These are phyloP conservation scores for Hippocampus kuda DNA, from an alignment of 2,797 vertebrate species.

Conservation along the genomic window DNA sequence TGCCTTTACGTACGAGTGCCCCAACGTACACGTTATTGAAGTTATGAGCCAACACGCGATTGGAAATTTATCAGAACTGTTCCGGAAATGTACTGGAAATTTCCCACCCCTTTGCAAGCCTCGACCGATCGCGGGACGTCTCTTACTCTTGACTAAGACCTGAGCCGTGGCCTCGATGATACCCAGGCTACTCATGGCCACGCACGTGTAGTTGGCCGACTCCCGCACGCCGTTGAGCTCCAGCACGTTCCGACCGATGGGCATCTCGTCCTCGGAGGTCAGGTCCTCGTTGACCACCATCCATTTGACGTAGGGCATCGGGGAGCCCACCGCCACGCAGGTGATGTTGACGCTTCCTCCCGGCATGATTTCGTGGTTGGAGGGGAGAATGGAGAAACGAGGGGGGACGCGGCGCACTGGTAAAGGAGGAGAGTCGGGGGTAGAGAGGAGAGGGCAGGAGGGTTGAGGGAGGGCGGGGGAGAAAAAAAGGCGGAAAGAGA, in stretches of 20 bases:
- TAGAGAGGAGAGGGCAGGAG: conserved; percentile 20
- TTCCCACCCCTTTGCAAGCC: background rate
- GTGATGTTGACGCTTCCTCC: conserved; percentile 96
- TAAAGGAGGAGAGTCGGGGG: conserved; percentile 55
- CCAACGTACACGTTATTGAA: too few species aligned
- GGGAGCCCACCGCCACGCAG: conserved; percentile 92
- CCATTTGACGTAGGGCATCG: conserved; percentile 98
- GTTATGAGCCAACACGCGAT: too few species aligned
- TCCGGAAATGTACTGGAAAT: background rate
- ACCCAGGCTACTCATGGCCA: conserved; percentile 96
- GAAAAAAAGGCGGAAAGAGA: conserved; percentile 21
- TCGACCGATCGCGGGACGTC: background rate
- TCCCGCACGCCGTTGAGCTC: conserved; percentile 90
- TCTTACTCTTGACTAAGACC: conserved; percentile 96
- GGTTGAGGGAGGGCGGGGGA: conserved; percentile 13
- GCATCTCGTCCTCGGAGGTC: conserved; percentile 94
- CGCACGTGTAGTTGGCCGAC: conserved; percentile 95
- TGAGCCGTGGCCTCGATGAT: conserved; percentile 90
- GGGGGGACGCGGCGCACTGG: conserved; percentile 92
- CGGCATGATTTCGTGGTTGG: conserved; percentile 96
- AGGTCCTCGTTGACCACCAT: conserved; percentile 92
- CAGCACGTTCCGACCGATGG: conserved; percentile 87
- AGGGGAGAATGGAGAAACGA: conserved; percentile 89
- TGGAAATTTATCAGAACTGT: background rate
- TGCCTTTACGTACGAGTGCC: too few species aligned